Percentiles rank a stretch among this genome's conserved stretches.
Conservation (phyloP, 2,888 invertebrate species). For the Dorcus hopei region DNA sequence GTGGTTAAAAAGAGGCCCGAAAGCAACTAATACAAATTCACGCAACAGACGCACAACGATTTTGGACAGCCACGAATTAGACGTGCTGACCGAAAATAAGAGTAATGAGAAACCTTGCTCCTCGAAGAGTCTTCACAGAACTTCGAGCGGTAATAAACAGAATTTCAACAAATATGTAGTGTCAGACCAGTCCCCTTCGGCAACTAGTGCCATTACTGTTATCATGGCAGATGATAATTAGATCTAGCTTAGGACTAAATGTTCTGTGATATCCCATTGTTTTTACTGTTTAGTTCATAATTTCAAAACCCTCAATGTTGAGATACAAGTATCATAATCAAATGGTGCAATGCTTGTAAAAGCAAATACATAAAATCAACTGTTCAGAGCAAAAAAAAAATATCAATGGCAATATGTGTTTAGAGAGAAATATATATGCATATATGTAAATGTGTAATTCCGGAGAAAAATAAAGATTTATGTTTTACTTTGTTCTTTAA, state of each 20-base stretch:
- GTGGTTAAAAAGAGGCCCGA: not conserved
- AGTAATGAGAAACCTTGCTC: slow-evolving; percentile 27
- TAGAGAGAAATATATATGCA: no score
- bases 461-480: no score
- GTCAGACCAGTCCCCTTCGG: slow-evolving; percentile 46
- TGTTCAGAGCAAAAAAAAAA: no score
- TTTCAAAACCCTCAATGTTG: no score
- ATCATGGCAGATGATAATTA: slow-evolving; percentile 60
- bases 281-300: no score
- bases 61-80: slow-evolving; percentile 58
- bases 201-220: slow-evolving; percentile 62
- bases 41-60: slow-evolving; percentile 26
- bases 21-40: slow-evolving; percentile 2
- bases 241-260: slow-evolving; percentile 36
- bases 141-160: slow-evolving; percentile 36
- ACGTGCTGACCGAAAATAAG: slow-evolving; percentile 45
- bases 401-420: no score
- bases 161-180: slow-evolving; percentile 21
- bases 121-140: slow-evolving; percentile 31
- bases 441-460: no score
- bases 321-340: no score
- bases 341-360: no score
- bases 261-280: slow-evolving; percentile 40
- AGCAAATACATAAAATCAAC: no score
- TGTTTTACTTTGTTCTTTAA: no score